phyloP scores from a whole-genome alignment of 1,140 invertebrate species.

The Halictus rubicundus region DNA sequence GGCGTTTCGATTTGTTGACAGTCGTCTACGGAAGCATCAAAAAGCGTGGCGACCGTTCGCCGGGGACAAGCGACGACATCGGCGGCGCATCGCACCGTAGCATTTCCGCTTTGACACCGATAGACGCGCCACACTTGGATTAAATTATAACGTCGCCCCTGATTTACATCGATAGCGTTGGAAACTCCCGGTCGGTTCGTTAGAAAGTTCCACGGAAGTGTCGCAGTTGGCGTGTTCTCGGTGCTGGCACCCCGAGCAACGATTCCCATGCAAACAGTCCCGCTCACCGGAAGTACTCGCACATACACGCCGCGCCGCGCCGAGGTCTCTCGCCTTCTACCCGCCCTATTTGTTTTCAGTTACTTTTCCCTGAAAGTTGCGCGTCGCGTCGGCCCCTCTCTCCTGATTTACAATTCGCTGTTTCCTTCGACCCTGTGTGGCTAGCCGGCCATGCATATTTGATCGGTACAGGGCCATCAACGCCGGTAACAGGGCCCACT shows the following conservation, averaged over 20 bases:
- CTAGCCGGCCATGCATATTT: slow-evolving; percentile 61
- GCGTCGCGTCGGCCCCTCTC: slow-evolving; percentile 12
- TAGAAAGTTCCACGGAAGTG: slow-evolving; percentile 52
- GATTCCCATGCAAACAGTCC: slow-evolving; percentile 37
- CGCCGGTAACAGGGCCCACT: slow-evolving; percentile 37
- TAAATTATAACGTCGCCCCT: slow-evolving; percentile 56
- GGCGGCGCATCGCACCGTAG: not conserved
- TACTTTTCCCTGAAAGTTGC: slow-evolving; percentile 40
- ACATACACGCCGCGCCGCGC: not conserved
- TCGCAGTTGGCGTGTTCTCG: slow-evolving; percentile 33
- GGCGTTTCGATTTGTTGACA: too few species aligned
- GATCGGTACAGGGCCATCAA: slow-evolving; percentile 45
- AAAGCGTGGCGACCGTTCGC: not conserved
- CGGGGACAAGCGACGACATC: not conserved
- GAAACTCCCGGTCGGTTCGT: slow-evolving; percentile 34
- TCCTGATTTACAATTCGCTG: slow-evolving; percentile 60
- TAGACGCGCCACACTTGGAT: slow-evolving; percentile 25
- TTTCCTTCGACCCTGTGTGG: slow-evolving; percentile 24
- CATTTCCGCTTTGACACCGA: slow-evolving; percentile 31
- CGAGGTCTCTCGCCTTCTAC: not conserved
- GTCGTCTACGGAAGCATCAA: not conserved
- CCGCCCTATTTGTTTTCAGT: slow-evolving; percentile 41
- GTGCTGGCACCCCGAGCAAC: slow-evolving; percentile 19
- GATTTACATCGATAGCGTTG: slow-evolving; percentile 53
- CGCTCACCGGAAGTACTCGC: not conserved